These are phyloP conservation scores for Gambusia affinis DNA, from an alignment of 2,113 vertebrate genomes.

Conservation along the genomic window DNA sequence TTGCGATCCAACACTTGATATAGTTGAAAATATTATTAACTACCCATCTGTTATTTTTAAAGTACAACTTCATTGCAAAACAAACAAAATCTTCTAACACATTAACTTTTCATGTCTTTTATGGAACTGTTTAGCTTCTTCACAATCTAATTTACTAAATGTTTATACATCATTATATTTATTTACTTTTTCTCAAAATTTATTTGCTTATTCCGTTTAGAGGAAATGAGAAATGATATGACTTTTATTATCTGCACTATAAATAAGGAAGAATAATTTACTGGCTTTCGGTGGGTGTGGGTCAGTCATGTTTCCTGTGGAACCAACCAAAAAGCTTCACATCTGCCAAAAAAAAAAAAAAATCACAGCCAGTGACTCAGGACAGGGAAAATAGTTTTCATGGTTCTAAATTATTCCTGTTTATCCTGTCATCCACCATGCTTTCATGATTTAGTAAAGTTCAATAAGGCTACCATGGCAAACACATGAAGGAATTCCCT, in stretches of 20 bases:
- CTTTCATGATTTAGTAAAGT: conserved; percentile 20
- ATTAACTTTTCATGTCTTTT: not conserved
- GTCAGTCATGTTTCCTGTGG: conserved; percentile 60
- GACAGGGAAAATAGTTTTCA: conserved; percentile 50
- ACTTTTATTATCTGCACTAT: conserved; percentile 10
- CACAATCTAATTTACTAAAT: not conserved
- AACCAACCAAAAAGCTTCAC: conserved; percentile 41
- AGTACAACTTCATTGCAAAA: too few relatives aligned
- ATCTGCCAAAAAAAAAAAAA: conserved; percentile 67
- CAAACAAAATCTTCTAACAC: too few relatives aligned
- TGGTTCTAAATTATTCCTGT: conserved; percentile 49
- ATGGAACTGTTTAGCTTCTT: too few relatives aligned
- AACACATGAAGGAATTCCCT: conserved; percentile 50
- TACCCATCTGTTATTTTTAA: not conserved
- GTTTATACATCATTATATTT: not conserved
- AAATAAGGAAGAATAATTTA: conserved; percentile 43
- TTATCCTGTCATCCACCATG: conserved; percentile 41
- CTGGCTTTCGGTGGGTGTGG: conserved; percentile 52
- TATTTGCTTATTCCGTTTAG: not conserved
- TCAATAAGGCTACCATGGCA: conserved; percentile 32
- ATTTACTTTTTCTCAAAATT: not conserved
- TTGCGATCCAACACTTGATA: not conserved
- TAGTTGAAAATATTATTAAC: conserved; percentile 20
- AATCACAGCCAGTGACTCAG: conserved; percentile 38
- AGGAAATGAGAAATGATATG: conserved; percentile 14